Conservation (phyloP, 2,888 invertebrate genomes). For the Meteorus colon region DNA sequence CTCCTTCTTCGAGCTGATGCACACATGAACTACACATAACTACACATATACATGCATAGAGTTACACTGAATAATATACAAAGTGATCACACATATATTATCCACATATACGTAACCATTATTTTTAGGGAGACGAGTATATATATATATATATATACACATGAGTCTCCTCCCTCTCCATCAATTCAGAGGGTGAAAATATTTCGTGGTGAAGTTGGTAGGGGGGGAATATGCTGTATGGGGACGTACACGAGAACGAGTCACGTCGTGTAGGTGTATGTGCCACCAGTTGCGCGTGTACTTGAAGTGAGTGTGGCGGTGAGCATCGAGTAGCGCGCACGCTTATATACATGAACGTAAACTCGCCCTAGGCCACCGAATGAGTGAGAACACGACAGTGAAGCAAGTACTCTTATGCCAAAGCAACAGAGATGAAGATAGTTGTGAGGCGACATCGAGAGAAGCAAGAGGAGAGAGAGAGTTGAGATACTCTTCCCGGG, state of each 20-base stretch:
- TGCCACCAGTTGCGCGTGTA: slow-evolving; percentile 42
- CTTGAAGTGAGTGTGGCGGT: slow-evolving; percentile 41
- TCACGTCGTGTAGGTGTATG: slow-evolving; percentile 41
- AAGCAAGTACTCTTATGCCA: background rate
- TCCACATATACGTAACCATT: background rate
- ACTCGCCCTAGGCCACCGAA: slow-evolving; percentile 22
- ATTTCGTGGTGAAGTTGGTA: slow-evolving; percentile 48
- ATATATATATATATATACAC: slow-evolving; percentile 26
- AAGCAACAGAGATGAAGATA: slow-evolving; percentile 36
- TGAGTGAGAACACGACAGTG: slow-evolving; percentile 21
- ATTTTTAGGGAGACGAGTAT: slow-evolving; percentile 46
- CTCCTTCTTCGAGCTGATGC: slow-evolving; percentile 49
- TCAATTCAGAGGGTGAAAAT: slow-evolving; percentile 33
- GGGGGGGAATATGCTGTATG: slow-evolving; percentile 26
- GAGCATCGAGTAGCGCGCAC: slow-evolving; percentile 5
- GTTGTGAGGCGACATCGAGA: slow-evolving; percentile 46
- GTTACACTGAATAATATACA: slow-evolving; percentile 38
- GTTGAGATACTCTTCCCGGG: slow-evolving; percentile 59
- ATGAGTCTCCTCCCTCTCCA: slow-evolving; percentile 33
- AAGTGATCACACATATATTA: background rate
- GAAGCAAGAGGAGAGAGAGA: slow-evolving; percentile 56
- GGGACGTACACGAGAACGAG: slow-evolving; percentile 1
- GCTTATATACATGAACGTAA: background rate
- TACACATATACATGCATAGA: slow-evolving; percentile 51
- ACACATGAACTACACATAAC: slow-evolving; percentile 18